Conservation (phyloP, 2,888 invertebrate genomes). For the Euzophera pinguis region DNA sequence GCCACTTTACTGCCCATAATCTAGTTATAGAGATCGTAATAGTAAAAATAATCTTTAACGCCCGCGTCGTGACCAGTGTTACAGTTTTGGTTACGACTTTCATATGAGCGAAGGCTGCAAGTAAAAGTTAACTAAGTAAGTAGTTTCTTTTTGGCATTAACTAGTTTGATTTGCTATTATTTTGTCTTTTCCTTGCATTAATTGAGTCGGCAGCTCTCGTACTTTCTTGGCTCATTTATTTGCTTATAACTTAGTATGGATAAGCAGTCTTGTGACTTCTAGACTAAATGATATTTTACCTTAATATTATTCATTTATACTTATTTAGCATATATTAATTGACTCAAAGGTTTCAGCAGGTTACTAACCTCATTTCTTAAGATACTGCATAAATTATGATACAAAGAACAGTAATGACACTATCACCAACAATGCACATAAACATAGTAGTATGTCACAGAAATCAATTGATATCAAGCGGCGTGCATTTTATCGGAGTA, state of each 20-base stretch:
- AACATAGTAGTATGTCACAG: conserved; percentile 12
- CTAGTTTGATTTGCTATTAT: too few species aligned
- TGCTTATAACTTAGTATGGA: too few species aligned
- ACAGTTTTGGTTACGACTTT: conserved; percentile 4
- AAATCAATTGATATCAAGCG: conserved; percentile 13
- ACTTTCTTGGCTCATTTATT: too few species aligned
- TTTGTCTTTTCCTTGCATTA: too few species aligned
- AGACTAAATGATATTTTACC: too few species aligned
- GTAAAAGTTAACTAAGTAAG: neutral
- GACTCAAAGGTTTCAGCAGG: conserved; percentile 21
- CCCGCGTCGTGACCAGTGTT: conserved; percentile 9
- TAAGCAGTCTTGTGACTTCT: too few species aligned
- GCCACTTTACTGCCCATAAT: conserved; percentile 14
- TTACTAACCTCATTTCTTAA: conserved; percentile 24
- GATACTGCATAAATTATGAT: conserved; percentile 23
- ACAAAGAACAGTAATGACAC: conserved; percentile 30
- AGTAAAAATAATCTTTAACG: conserved; percentile 11
- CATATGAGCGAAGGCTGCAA: neutral
- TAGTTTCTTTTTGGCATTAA: neutral
- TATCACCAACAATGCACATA: conserved; percentile 24
- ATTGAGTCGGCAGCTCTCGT: too few species aligned
- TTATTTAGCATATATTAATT: neutral
- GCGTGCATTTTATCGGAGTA: neutral
- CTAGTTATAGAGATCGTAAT: conserved; percentile 13
- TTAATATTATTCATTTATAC: too few species aligned